Evolutionary conservation across 1,140 invertebrate species (phyloP).

Genomic region (Megathymus violae): DNA sequence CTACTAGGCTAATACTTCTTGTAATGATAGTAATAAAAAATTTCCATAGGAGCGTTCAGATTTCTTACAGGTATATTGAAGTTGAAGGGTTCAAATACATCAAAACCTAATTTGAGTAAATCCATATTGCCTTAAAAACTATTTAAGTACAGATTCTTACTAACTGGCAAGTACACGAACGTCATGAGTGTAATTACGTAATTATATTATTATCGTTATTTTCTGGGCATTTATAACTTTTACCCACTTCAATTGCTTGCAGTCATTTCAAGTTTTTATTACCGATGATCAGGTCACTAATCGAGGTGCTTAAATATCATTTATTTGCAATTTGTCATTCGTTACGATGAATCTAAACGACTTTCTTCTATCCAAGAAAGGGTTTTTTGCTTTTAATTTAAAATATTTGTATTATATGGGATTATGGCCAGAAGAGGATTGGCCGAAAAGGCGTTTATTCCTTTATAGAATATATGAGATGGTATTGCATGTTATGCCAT

Average conservation of each 20-base stretch:
- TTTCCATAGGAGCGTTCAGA: too few species aligned
- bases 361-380: slow-evolving; percentile 31
- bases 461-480: slow-evolving; percentile 60
- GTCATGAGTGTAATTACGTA: neutral
- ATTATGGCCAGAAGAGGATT: slow-evolving; percentile 62
- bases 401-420: slow-evolving; percentile 63
- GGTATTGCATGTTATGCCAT: slow-evolving; percentile 46
- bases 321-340: slow-evolving; percentile 48
- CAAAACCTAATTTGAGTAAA: too few species aligned
- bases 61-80: too few species aligned
- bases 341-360: slow-evolving; percentile 30
- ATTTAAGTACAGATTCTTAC: too few species aligned
- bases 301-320: neutral
- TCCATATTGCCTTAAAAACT: too few species aligned
- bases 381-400: slow-evolving; percentile 68
- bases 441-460: slow-evolving; percentile 27
- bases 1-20: too few species aligned
- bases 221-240: slow-evolving; percentile 20
- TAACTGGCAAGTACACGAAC: neutral
- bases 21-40: too few species aligned
- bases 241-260: slow-evolving; percentile 9
- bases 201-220: slow-evolving; percentile 5
- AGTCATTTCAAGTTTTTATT: slow-evolving; percentile 24
- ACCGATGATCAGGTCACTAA: slow-evolving; percentile 8
- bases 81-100: too few species aligned